Evolutionary conservation across 2,113 vertebrate genomes (phyloP), one percentile per base, ranked within the genome.

Genomic region (Cnemophilus loriae): DNA sequence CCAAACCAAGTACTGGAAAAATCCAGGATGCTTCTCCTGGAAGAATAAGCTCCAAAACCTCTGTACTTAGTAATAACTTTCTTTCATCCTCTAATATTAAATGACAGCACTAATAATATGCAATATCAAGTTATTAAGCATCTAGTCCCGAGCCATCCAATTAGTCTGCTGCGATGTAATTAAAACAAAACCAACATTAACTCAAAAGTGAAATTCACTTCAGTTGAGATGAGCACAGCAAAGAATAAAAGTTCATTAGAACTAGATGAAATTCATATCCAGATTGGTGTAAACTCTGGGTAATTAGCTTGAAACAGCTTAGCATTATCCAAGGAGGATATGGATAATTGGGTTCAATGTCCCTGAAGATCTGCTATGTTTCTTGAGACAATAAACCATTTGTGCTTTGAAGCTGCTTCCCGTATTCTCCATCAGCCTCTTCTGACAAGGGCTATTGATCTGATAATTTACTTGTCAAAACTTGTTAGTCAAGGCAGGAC

Each of bases 381-480:
- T 87, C 96, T 95, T 81, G 94, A 95, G 91, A 97, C 96, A 97
- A 95, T 95, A 96, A 95, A 93, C 87, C 89, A 76, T 95, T 96
- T 57, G 70, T 75, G 80, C 85, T 97, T 80, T 85, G 95, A 95
- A 96, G 83, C 77, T 78, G 83, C 68, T 93, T 93, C 92, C 73
- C 22, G 0, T 95, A 95, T 93, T 79, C 87, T 88, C 86, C 47
- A 80, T 90, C 96, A 93, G 93, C 69, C 81, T 84, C 10, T 15
- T 87, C 90, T 96, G 95, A 95, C 87, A 96, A 95, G 95, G 96
- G 87, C 89, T 95, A 97, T 84, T 92, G 92, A 96, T 90, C 93
- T 91, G 94, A 87, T 96, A 97, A 97, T 97, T 96, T 89, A 93
- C 96, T 96, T 97, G 97, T 97, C 97, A 97, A 95, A 97, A 97